A percentile compares a stretch with the other conserved stretches of the same genome.
Evolutionary conservation across 2,797 vertebrate species (phyloP).

Genomic region (Micrastur ruficollis): DNA sequence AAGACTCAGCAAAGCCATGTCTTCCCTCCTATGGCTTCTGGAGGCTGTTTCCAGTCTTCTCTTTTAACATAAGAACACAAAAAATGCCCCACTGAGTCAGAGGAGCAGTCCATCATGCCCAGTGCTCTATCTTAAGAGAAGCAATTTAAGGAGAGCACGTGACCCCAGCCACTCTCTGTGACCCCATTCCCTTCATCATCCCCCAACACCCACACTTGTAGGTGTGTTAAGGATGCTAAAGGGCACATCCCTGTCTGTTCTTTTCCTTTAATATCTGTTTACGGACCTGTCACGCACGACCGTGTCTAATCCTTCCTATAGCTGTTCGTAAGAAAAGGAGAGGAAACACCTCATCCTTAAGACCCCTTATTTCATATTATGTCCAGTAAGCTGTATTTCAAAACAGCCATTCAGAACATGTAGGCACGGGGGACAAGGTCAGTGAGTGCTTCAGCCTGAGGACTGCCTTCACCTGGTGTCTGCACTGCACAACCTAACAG

Average conservation of each 20-base stretch:
- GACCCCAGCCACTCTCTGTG: background rate
- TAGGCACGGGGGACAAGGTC: background rate
- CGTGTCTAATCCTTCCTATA: background rate
- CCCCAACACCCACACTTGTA: background rate
- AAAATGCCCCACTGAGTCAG: background rate
- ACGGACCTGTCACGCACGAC: background rate
- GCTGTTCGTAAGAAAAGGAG: background rate
- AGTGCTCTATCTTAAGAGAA: background rate
- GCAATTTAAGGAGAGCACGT: background rate
- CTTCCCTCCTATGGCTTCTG: background rate
- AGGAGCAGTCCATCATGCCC: fast-evolving
- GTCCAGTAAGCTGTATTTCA: background rate
- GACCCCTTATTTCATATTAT: background rate
- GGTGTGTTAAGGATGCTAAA: background rate
- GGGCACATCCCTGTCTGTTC: background rate
- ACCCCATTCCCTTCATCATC: background rate
- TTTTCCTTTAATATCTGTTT: background rate
- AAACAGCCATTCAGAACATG: background rate
- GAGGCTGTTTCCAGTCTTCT: background rate
- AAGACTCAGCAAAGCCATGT: background rate
- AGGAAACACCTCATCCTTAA: background rate
- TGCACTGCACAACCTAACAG: fast-evolving
- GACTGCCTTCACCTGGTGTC: background rate
- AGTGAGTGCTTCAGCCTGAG: background rate
- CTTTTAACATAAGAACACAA: background rate